Percentiles rank a stretch among this genome's conserved stretches.
Evolutionary conservation across 2,888 invertebrate species (phyloP).

Genomic region (Rugalucina vietnamica): DNA sequence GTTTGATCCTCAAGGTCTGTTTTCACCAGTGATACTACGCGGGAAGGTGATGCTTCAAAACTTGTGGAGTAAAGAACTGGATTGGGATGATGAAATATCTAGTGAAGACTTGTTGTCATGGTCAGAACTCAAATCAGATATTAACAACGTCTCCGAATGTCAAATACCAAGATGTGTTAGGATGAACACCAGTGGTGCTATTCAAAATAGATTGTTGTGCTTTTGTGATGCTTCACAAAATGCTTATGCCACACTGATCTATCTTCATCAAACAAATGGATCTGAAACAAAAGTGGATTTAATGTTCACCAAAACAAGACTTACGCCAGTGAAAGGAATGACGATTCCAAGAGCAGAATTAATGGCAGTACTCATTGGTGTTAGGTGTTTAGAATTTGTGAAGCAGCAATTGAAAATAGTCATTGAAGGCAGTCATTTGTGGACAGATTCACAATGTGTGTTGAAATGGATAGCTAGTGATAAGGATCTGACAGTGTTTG

Average conservation of each 20-base stretch:
- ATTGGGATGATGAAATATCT: conserved; percentile 9
- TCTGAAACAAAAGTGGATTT: not conserved
- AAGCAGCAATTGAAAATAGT: not conserved
- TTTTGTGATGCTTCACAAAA: conserved; percentile 13
- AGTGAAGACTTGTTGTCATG: not conserved
- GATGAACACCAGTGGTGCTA: not conserved
- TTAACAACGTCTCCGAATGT: not conserved
- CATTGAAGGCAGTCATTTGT: not conserved
- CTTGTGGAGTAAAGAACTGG: not conserved
- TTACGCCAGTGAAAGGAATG: conserved; percentile 8
- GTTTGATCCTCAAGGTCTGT: conserved; percentile 17
- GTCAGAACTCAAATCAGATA: not conserved
- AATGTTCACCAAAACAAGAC: not conserved
- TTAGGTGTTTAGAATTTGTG: conserved; percentile 14
- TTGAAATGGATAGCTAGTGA: not conserved
- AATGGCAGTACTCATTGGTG: conserved; percentile 11
- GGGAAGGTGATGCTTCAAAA: conserved; percentile 18
- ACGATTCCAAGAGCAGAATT: not conserved
- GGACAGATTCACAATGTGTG: not conserved
- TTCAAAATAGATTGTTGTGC: not conserved
- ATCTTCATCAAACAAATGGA: conserved; percentile 11
- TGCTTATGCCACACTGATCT: conserved; percentile 1
- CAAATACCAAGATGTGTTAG: not conserved
- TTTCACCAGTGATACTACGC: conserved; percentile 4
- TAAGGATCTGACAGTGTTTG: conserved; percentile 6